phyloP scores from a whole-genome alignment of 2,888 invertebrate species.

The Stenodema calcarata region DNA sequence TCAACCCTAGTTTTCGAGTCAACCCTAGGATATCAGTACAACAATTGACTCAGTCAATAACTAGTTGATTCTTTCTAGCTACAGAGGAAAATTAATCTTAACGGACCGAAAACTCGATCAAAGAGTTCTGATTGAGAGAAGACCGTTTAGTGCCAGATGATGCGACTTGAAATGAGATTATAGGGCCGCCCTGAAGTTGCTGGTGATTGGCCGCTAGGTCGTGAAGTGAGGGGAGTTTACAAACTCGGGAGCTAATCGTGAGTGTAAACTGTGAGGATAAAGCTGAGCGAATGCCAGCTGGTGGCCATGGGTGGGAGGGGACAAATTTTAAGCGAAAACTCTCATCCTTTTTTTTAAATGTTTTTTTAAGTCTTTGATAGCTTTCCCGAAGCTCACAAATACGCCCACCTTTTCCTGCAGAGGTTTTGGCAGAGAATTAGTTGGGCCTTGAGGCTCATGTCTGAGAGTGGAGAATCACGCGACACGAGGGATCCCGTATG shows the following conservation, averaged over 20 bases:
- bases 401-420: not conserved
- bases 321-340: not conserved
- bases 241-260: slow-evolving; percentile 12
- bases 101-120: not conserved
- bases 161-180: slow-evolving; percentile 15
- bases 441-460: not conserved
- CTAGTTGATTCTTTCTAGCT: not conserved
- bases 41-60: not conserved
- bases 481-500: not conserved
- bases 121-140: slow-evolving; percentile 19
- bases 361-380: not conserved
- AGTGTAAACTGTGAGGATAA: slow-evolving; percentile 5
- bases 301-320: no score
- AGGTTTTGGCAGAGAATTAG: not conserved
- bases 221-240: not conserved
- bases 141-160: not conserved
- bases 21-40: not conserved
- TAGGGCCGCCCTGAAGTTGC: not conserved
- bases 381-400: not conserved
- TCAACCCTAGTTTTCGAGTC: no score
- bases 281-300: not conserved
- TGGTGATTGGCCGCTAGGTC: slow-evolving; percentile 6
- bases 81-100: not conserved
- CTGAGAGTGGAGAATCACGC: not conserved
- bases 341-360: no score